Base-by-base conservation (phyloP, 2,888 invertebrate genomes). In the Leptinotarsa haldemani region DNA sequence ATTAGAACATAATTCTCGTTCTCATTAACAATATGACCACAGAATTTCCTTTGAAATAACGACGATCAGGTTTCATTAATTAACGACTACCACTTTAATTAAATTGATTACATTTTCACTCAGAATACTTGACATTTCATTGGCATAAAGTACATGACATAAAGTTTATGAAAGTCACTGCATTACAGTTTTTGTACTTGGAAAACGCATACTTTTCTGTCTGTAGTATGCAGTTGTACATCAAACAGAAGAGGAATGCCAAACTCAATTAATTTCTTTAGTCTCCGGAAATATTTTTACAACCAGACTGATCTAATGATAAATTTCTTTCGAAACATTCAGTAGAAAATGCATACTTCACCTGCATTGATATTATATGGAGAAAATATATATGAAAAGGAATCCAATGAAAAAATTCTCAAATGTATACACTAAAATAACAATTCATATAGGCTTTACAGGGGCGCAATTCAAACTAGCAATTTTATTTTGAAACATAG, bases 81-180 rank as follows among this genome's bases (percentile, higher is more conserved):
- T 65, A 66, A 48, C 61, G 66, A 61, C 30, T 71, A 71, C 30
- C 58, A 58, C 7, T 66, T 47, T 40, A 66, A 66, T 71, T 71
- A 71, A 71, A 71, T 66, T 71, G 52, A 61, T 66, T 71, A 66
- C 65, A 71, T 71, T 58, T 71, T 66, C 63, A 66, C 58, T 66
- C 61, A 22, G 66, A 61, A 71, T 71, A 50, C 40, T 61, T 40
- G 22, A 58, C 20, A 66, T 71, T 61, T 71, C 61, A 66, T 66
- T 66, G 40, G 1, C 58, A 47, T 16, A n/a, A 61, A 56, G 22
- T 66, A 61, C 25, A 50, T 40, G 16, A 5, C 50, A 47, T 16
- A n/a, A 52, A 56, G 46, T 66, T 50, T 22, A 61, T 40, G n/a
- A 40, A 47, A 25, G 70, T 40, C 30, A 13, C 20, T 16, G 16